phyloP scores from a whole-genome alignment of 1,140 invertebrate genomes.

The Conopomorpha cramerella region DNA sequence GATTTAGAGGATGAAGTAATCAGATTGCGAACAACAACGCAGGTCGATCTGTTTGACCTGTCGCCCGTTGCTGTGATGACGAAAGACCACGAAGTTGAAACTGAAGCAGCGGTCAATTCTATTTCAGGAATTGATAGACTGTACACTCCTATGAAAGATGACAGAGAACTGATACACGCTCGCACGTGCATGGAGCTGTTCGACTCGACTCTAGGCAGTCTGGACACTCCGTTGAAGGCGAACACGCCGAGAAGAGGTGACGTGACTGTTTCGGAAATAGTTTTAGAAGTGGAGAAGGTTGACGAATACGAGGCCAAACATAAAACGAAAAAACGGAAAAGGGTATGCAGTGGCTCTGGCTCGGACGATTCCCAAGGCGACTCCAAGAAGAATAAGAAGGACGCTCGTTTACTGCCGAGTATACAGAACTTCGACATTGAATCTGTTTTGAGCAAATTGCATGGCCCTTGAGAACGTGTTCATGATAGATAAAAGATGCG shows the following conservation, averaged over 20 bases:
- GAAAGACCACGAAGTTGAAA: conserved; percentile 19
- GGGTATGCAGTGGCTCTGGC: conserved; percentile 15
- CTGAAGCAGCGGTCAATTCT: conserved; percentile 23
- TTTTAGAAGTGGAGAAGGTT: conserved; percentile 31
- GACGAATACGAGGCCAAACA: conserved; percentile 23
- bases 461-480: conserved; percentile 24
- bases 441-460: conserved; percentile 41
- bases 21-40: conserved; percentile 27
- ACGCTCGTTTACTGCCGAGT: conserved; percentile 29
- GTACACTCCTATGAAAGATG: conserved; percentile 42
- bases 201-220: conserved; percentile 42
- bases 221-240: conserved; percentile 41
- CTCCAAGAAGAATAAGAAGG: conserved; percentile 28
- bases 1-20: conserved; percentile 41
- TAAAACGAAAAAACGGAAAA: conserved; percentile 34
- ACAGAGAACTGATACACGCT: conserved; percentile 16
- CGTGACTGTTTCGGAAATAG: conserved; percentile 20
- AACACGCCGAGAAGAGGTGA: conserved; percentile 18
- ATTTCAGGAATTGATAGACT: conserved; percentile 28
- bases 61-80: too few species aligned
- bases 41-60: conserved; percentile 12
- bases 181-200: conserved; percentile 40
- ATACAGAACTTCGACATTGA: conserved; percentile 54
- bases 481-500: background rate
- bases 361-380: conserved; percentile 22